Percentiles rank a stretch among this genome's conserved stretches.
phyloP scores from a whole-genome alignment of 2,113 vertebrate genomes.

The Litocranius walleri region DNA sequence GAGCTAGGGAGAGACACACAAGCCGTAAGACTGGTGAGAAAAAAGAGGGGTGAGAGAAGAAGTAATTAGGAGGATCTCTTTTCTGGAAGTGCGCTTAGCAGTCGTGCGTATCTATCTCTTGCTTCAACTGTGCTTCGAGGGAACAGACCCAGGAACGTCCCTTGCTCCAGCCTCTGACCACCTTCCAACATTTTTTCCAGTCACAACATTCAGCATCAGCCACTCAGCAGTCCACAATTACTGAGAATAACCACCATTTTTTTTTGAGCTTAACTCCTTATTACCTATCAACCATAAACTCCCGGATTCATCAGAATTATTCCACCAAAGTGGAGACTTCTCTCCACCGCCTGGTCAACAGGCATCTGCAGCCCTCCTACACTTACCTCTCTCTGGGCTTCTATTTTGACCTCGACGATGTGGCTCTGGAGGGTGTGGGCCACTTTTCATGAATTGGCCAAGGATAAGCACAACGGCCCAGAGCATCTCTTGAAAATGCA shows the following conservation, averaged over 20 bases:
- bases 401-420: rapidly evolving
- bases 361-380: not conserved
- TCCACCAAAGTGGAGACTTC: not conserved
- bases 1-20: not conserved
- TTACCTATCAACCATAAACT: not conserved
- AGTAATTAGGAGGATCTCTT: not conserved
- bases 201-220: not conserved
- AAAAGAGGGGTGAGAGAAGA: not conserved
- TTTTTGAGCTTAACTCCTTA: not conserved
- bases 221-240: not conserved
- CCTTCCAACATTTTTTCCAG: not conserved
- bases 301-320: not conserved
- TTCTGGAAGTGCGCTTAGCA: not conserved
- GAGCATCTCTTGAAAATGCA: not conserved
- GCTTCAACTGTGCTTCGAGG: not conserved
- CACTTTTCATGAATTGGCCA: not conserved
- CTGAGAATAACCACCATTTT: not conserved
- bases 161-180: not conserved
- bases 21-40: not conserved
- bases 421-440: not conserved
- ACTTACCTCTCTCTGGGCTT: not conserved
- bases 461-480: not conserved
- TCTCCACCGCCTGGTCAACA: not conserved
- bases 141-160: not conserved
- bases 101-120: not conserved